Evolutionary conservation across 2,797 vertebrate species (phyloP).

Genomic region (Pangasius macronema): DNA sequence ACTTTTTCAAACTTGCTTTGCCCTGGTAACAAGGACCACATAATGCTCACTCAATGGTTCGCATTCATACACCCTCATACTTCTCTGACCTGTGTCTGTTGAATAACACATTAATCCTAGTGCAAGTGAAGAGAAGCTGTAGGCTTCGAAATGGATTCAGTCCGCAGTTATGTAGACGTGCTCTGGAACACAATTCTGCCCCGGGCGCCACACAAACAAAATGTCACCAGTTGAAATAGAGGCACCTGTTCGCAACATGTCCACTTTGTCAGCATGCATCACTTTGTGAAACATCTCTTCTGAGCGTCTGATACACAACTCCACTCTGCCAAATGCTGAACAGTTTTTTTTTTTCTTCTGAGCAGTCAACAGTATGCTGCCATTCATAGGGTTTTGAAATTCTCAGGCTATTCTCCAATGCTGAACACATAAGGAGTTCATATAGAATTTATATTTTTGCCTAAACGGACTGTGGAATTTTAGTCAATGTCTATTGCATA

Average conservation of each 20-base stretch:
- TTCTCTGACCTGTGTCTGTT: background rate
- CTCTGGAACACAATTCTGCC: slow-evolving; percentile 35
- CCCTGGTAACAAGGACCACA: slow-evolving; percentile 26
- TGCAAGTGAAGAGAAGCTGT: slow-evolving; percentile 32
- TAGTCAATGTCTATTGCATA: background rate
- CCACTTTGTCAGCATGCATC: slow-evolving; percentile 44
- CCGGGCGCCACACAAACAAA: slow-evolving; percentile 27
- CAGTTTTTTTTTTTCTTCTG: slow-evolving; percentile 41
- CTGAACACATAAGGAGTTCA: background rate
- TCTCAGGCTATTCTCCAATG: slow-evolving; percentile 15
- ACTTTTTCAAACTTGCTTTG: slow-evolving; percentile 55
- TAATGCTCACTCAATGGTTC: slow-evolving; percentile 20
- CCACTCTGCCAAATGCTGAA: slow-evolving; percentile 15
- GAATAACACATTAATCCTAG: slow-evolving; percentile 37
- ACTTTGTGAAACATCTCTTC: slow-evolving; percentile 28
- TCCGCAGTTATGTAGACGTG: slow-evolving; percentile 18
- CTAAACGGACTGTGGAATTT: background rate
- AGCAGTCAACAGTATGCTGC: slow-evolving; percentile 32
- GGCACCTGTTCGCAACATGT: slow-evolving; percentile 41
- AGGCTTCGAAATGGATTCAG: slow-evolving; percentile 39
- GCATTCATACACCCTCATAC: background rate
- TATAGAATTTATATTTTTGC: background rate
- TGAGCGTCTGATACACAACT: slow-evolving; percentile 41
- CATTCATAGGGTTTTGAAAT: slow-evolving; percentile 16
- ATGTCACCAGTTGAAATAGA: slow-evolving; percentile 57